Conservation (phyloP, 2,888 invertebrate species). For the Cataglyphis albicans region DNA sequence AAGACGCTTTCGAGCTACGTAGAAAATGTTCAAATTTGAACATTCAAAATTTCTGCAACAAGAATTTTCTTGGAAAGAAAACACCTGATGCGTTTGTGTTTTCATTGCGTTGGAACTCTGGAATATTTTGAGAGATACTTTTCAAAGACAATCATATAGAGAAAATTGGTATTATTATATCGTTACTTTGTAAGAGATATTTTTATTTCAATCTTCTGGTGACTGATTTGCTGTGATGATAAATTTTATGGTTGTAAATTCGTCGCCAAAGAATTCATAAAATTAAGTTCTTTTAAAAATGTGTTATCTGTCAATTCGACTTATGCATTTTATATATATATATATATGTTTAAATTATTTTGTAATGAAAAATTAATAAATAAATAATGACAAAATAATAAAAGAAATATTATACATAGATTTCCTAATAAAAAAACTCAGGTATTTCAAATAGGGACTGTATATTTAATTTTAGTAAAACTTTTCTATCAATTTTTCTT, state of each 20-base stretch:
- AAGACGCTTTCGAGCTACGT: conserved; percentile 57
- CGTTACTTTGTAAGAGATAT: conserved; percentile 39
- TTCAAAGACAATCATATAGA: conserved; percentile 58
- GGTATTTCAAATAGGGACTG: background rate
- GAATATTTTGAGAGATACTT: conserved; percentile 71
- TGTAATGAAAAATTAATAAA: background rate
- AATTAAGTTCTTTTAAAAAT: background rate
- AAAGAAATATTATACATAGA: background rate
- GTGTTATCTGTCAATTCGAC: background rate
- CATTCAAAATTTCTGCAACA: conserved; percentile 64
- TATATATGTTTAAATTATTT: background rate
- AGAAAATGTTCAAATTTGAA: conserved; percentile 61
- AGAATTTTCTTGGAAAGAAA: conserved; percentile 59
- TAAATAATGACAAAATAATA: background rate
- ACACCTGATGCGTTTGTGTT: conserved; percentile 64
- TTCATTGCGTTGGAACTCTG: conserved; percentile 56
- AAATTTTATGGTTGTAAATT: conserved; percentile 61
- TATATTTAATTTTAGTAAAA: background rate
- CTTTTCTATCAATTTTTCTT: conserved; percentile 1
- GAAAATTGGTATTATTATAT: conserved; percentile 61
- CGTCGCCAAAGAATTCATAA: conserved; percentile 3
- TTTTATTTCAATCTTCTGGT: conserved; percentile 45
- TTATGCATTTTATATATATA: background rate
- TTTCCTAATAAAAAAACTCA: background rate
- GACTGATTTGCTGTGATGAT: conserved; percentile 65